A percentile compares a stretch with the other conserved stretches of the same genome.
Evolutionary conservation across 1,140 invertebrate genomes (phyloP).

Genomic region (Drosophila kurseongensis): DNA sequence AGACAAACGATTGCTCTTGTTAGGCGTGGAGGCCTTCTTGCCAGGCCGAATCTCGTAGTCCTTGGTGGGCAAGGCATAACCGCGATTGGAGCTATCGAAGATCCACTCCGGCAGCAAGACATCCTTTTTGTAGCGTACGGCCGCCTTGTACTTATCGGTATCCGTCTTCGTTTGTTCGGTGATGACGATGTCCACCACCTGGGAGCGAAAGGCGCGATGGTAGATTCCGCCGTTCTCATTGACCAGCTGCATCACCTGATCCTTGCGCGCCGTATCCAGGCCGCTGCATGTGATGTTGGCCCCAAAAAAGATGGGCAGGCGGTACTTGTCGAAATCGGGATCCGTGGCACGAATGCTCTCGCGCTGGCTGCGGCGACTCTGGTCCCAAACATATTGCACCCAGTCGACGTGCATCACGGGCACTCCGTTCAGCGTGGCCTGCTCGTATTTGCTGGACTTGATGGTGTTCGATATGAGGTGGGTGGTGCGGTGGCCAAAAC

Average conservation of each 20-base stretch:
- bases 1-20: conserved; percentile 33
- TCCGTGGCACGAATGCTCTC: conserved; percentile 88
- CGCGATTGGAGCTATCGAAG: conserved; percentile 89
- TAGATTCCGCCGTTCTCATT: conserved; percentile 89
- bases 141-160: conserved; percentile 93
- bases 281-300: conserved; percentile 92
- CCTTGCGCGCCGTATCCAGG: conserved; percentile 88
- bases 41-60: conserved; percentile 86
- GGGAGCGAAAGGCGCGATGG: conserved; percentile 85
- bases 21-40: conserved; percentile 76
- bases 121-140: conserved; percentile 90
- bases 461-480: conserved; percentile 93
- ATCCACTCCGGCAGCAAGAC: conserved; percentile 92
- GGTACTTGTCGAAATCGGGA: conserved; percentile 87
- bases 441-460: conserved; percentile 91
- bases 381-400: conserved; percentile 92
- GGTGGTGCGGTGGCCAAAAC: conserved; percentile 90
- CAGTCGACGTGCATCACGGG: conserved; percentile 92
- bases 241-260: conserved; percentile 88
- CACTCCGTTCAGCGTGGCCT: conserved; percentile 89
- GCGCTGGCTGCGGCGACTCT: conserved; percentile 84
- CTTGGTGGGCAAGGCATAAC: conserved; percentile 89
- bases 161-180: conserved; percentile 86
- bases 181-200: conserved; percentile 81
- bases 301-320: conserved; percentile 92